Evolutionary conservation across 2,113 vertebrate genomes (phyloP), one percentile per base, ranked within the genome.

Genomic region (Illadopsis cleaveri): DNA sequence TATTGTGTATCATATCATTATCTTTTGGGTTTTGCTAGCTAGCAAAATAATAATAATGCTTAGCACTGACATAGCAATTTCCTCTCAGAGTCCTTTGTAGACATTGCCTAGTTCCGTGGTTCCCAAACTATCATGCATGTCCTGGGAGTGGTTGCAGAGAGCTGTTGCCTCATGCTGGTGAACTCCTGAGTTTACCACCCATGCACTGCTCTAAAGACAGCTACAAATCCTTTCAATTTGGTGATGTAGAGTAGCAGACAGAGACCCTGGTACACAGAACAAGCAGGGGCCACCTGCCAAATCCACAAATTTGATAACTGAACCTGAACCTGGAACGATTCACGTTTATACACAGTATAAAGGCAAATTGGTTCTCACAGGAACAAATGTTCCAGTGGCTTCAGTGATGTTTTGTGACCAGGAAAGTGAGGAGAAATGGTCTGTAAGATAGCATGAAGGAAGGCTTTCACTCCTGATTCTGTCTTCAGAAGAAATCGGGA

Each of bases 1-100:
- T 88, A 95, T 88, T 80, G 11, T 69, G 45, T 94, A 93, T 66
- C 96, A 45, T 97, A 86, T 96, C 4, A 96, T 97, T 95, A 93
- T 70, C 57, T 82, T 93, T 54, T 50, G 66, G 71, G 42, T 40
- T 93, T 93, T 96, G 8, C 82, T 90, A 92, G 70, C 78, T 61
- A 93, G 79, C n/a, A 93, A 93, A 94, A 94, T 79, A 96, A 61
- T 85, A 95, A 77, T 82, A 82, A 76, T 86, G 38, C 28, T 93
- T 94, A 77, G 25, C 37, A 88, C 30, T 82, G 72, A 77, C 88
- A 88, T 88, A 72, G 62, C 75, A 93, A 97, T 97, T 97, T 94
- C 70, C 15, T 45, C 54, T 82, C 71, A 38, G 62, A 80, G 45
- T 10, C 35, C 61, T 87, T 78, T 71, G 51, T 53, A 87, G 61